Evolutionary conservation across 2,888 invertebrate species (phyloP).

Genomic region (Agonopterix arenella): DNA sequence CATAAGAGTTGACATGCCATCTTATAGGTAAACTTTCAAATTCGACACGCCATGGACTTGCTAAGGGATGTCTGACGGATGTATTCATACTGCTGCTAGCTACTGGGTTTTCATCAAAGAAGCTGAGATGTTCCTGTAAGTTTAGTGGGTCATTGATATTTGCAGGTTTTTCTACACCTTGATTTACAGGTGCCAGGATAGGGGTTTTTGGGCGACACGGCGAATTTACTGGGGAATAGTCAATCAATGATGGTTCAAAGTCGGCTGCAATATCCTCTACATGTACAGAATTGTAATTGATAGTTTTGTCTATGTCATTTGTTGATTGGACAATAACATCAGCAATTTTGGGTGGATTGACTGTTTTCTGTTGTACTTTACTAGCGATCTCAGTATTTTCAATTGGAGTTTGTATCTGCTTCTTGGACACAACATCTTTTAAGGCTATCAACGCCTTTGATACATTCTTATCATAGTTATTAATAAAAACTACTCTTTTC

Average conservation of each 20-base stretch:
- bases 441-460: constrained; percentile 48
- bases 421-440: constrained; percentile 34
- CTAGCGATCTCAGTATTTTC: neutral
- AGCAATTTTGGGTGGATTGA: neutral
- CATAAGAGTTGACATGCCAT: constrained; percentile 63
- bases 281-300: constrained; percentile 41
- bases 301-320: neutral
- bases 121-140: constrained; percentile 48
- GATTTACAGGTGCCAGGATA: neutral
- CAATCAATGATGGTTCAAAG: constrained; percentile 43
- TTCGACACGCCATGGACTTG: constrained; percentile 68
- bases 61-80: constrained; percentile 45
- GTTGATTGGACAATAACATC: neutral
- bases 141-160: constrained; percentile 46
- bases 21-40: constrained; percentile 59
- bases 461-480: constrained; percentile 55
- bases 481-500: constrained; percentile 30
- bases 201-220: constrained; percentile 26
- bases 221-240: constrained; percentile 60
- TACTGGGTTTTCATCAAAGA: constrained; percentile 62
- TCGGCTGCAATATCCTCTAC: constrained; percentile 61
- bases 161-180: constrained; percentile 13
- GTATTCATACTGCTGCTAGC: constrained; percentile 65
- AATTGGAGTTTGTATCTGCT: constrained; percentile 12
- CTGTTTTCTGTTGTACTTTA: neutral